Conservation (phyloP, 2,113 vertebrate genomes). For the Guaruba guarouba region DNA sequence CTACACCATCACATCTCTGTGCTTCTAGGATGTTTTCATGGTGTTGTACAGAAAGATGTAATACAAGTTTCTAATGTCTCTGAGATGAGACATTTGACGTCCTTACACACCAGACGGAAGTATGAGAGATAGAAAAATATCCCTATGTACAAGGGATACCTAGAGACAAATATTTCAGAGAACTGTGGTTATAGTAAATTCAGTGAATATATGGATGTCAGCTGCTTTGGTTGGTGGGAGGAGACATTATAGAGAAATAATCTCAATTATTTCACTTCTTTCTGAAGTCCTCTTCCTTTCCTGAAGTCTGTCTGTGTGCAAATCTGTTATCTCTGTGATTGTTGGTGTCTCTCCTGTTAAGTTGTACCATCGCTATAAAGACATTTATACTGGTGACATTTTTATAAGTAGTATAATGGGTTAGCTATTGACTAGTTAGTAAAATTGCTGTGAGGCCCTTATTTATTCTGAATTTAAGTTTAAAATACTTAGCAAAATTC, state of each 20-base stretch:
- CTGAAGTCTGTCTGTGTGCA: neutral
- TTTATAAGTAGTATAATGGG: neutral
- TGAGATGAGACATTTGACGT: neutral
- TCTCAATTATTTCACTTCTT: neutral
- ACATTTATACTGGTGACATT: neutral
- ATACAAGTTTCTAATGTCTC: neutral
- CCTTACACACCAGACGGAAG: neutral
- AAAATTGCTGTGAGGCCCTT: neutral
- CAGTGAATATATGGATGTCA: neutral
- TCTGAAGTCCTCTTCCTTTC: neutral
- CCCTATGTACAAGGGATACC: neutral
- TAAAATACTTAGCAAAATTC: neutral
- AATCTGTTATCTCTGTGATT: neutral
- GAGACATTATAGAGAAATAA: neutral
- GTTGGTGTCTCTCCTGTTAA: neutral
- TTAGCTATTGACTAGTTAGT: neutral
- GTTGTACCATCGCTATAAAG: neutral
- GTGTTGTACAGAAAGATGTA: neutral
- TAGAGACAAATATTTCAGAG: neutral
- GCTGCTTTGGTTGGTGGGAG: neutral
- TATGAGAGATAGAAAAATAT: neutral
- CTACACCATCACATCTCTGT: accelerated
- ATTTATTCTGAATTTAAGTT: neutral
- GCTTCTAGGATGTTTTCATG: neutral
- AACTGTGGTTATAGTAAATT: neutral